Conservation (phyloP, 2,888 invertebrate genomes). For the Xiphydria camelus region DNA sequence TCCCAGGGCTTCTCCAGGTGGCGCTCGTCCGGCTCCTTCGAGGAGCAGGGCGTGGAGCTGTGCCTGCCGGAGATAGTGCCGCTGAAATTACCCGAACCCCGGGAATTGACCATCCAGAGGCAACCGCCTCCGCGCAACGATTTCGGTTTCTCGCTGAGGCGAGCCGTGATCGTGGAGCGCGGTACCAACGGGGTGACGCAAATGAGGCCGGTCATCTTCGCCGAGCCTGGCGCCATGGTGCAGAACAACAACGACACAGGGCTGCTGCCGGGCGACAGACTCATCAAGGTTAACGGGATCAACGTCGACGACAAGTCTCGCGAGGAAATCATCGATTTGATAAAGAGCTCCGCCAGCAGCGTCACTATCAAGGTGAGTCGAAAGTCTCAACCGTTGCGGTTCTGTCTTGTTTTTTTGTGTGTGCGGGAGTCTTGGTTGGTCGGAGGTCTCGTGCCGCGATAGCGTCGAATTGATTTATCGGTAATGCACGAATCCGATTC, state of each 20-base stretch:
- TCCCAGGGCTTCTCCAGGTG: constrained; percentile 80
- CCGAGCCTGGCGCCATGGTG: constrained; percentile 83
- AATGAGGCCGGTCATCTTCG: constrained; percentile 80
- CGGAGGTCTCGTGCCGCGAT: no score
- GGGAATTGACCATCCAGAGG: constrained; percentile 75
- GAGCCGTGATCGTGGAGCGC: constrained; percentile 82
- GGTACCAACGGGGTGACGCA: constrained; percentile 60
- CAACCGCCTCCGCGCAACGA: constrained; percentile 85
- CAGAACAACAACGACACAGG: constrained; percentile 73
- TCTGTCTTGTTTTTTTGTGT: no score
- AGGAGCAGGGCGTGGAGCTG: constrained; percentile 68
- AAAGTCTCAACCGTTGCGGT: no score
- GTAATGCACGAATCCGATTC: no score
- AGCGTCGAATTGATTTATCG: no score
- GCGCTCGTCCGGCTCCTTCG: constrained; percentile 77
- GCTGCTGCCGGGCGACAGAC: constrained; percentile 90
- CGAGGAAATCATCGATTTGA: constrained; percentile 92
- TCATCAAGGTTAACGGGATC: constrained; percentile 87
- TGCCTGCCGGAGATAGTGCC: constrained; percentile 73
- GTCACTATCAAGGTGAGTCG: constrained; percentile 80
- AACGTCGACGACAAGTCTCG: constrained; percentile 83
- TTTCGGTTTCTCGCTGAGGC: constrained; percentile 90
- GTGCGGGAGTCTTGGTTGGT: no score
- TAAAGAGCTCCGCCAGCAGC: constrained; percentile 80
- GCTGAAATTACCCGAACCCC: constrained; percentile 71